Base-by-base conservation (phyloP, 2,797 vertebrate genomes). In the Lophius americanus region DNA sequence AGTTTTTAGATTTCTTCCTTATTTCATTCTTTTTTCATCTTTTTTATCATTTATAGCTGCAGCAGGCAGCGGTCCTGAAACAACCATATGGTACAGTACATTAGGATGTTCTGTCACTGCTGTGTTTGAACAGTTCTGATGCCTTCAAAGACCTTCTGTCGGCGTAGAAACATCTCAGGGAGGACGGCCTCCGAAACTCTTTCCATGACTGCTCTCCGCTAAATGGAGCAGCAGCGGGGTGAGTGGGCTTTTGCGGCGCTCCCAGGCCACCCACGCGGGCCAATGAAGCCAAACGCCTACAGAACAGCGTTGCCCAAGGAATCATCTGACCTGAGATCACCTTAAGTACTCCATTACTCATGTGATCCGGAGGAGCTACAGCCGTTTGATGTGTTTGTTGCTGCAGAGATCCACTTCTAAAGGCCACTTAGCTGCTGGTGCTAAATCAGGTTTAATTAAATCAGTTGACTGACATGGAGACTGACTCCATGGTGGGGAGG, bases 311-410 rank as follows among this genome's bases (percentile, higher is more conserved):
- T 80, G 81, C 83, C 82, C 70, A 68, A 79, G 69, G 68, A 79
- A 88, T 89, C 81, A 75, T 86, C 82, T 81, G 68, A 82, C 76
- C 79, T 78, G 76, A 82, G 83, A 91, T 91, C 81, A 81, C 75
- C 61, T 79, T 80, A 85, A 89, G 86, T 85, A 84, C 76, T 72
- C 75, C 76, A 86, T 78, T 64, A 82, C 81, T 88, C 84, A 58
- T 68, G 60, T 72, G 80, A 79, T 62, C 76, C 64, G 65, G 68
- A 69, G 72, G 83, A 55, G 76, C 76, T 85, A 78, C 64, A 58
- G 61, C 57, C 75, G 69, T 75, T 82, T 71, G 62, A 80, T 79
- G 73, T 84, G 78, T 79, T 73, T 77, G 60, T 67, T 78, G 71
- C 52, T 47, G 39, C 41, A 49, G 44, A 47, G 70, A n/a, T 69